Conservation (phyloP, 2,113 vertebrate genomes). For the Gobio gobio region DNA sequence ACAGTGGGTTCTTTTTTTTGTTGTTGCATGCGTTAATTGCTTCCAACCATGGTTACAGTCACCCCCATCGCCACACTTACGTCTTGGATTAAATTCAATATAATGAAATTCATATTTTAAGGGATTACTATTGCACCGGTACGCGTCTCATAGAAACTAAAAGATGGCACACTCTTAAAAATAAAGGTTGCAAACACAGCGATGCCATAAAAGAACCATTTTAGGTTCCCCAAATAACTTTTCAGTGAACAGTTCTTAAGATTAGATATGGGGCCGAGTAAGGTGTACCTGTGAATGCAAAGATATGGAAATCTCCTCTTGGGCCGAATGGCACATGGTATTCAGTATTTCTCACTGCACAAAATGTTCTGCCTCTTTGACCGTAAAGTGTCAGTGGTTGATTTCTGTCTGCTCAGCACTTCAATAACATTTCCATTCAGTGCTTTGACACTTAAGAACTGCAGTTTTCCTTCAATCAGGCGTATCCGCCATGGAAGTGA, state of each 20-base stretch:
- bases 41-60: too few relatives aligned
- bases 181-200: too few relatives aligned
- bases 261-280: constrained; percentile 36
- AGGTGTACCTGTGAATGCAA: constrained; percentile 18
- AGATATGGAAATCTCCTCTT: constrained; percentile 44
- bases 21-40: too few relatives aligned
- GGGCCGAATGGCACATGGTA: constrained; percentile 20
- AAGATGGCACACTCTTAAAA: neutral
- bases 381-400: constrained; percentile 35
- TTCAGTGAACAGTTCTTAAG: too few relatives aligned
- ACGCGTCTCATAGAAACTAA: neutral
- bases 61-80: neutral
- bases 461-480: constrained; percentile 22
- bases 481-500: neutral
- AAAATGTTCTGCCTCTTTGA: constrained; percentile 40
- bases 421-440: constrained; percentile 42
- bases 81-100: neutral
- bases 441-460: constrained; percentile 44
- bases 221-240: too few relatives aligned
- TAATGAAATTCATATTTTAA: neutral
- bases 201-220: too few relatives aligned
- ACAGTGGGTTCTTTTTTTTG: too few relatives aligned
- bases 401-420: constrained; percentile 43
- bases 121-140: neutral
- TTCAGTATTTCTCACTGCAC: constrained; percentile 32